Conservation (phyloP, 2,797 vertebrate species). For the Mallotus villosus region DNA sequence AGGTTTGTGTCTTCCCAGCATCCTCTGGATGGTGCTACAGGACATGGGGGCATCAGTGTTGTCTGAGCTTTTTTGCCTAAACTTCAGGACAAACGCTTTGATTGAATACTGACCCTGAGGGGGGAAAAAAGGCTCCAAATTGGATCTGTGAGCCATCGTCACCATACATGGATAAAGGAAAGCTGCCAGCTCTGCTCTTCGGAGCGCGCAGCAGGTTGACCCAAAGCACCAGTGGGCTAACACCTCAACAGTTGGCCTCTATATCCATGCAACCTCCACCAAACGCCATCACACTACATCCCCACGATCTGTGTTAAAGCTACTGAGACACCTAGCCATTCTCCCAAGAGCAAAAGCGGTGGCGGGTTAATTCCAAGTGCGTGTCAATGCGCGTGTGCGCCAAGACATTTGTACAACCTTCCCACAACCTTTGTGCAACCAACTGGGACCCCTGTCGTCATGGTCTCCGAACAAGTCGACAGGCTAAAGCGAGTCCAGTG, state of each 20-base stretch:
- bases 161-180: constrained; percentile 8
- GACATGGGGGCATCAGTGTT: not conserved
- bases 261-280: constrained; percentile 7
- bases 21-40: not conserved
- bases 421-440: not conserved
- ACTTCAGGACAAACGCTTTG: not conserved
- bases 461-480: constrained; percentile 5
- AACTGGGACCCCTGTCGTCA: not conserved
- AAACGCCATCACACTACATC: not conserved
- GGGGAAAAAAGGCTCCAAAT: not conserved
- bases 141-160: not conserved
- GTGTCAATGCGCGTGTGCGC: not conserved
- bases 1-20: not conserved
- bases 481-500: constrained; percentile 22
- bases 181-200: constrained; percentile 53
- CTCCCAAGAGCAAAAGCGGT: not conserved
- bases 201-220: constrained; percentile 40
- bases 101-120: not conserved
- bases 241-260: constrained; percentile 39
- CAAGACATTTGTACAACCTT: not conserved
- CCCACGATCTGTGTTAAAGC: not conserved
- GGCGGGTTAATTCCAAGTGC: constrained; percentile 8
- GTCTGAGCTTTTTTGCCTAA: not conserved
- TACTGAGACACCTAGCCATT: not conserved
- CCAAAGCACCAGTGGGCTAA: constrained; percentile 51